These are phyloP conservation scores for Stomorhina lunata DNA, from an alignment of 2,888 invertebrate genomes.

Conservation along the genomic window DNA sequence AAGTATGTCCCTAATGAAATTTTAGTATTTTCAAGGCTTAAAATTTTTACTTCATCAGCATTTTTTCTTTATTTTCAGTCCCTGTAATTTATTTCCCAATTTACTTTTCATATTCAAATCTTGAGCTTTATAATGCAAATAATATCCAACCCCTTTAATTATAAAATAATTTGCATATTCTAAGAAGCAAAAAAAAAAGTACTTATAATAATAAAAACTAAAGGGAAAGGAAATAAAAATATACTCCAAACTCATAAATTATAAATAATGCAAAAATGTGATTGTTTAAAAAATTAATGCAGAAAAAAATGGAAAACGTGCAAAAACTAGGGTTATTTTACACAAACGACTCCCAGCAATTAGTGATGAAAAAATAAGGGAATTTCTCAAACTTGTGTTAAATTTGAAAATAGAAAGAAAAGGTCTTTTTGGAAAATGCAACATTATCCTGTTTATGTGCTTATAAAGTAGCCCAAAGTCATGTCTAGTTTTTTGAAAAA, in stretches of 20 bases:
- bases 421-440: slow-evolving; percentile 50
- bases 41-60: neutral
- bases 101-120: too few species aligned
- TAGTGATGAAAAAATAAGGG: slow-evolving; percentile 39
- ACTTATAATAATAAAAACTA: slow-evolving; percentile 9
- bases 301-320: slow-evolving; percentile 21
- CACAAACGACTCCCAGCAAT: slow-evolving; percentile 4
- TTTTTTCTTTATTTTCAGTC: too few species aligned
- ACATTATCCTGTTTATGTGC: slow-evolving; percentile 49
- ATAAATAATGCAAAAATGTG: slow-evolving; percentile 32
- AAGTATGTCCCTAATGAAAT: too few species aligned
- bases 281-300: slow-evolving; percentile 32
- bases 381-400: too few species aligned
- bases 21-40: neutral
- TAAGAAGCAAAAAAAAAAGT: slow-evolving; percentile 26
- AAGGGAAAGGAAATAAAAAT: neutral
- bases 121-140: neutral
- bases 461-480: too few species aligned
- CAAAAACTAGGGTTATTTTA: slow-evolving; percentile 4
- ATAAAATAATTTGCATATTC: slow-evolving; percentile 37
- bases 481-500: too few species aligned
- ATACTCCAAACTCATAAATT: slow-evolving; percentile 36
- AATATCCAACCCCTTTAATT: slow-evolving; percentile 29
- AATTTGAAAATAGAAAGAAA: too few species aligned
- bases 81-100: too few species aligned